Conservation (phyloP, 1,140 invertebrate species). For the Pseudomyrmex sp. region DNA sequence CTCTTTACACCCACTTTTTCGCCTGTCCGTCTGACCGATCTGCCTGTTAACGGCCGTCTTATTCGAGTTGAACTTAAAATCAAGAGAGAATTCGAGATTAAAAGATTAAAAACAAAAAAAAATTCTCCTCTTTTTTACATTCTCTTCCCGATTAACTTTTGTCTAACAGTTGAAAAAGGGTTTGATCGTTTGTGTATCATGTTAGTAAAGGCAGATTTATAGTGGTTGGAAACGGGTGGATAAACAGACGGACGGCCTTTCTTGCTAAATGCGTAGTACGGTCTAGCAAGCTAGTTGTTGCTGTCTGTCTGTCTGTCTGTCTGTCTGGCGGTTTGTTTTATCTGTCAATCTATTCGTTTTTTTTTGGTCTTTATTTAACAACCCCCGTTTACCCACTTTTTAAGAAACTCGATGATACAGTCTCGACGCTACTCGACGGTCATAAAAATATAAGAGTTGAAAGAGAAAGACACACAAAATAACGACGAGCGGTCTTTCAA, state of each 20-base stretch:
- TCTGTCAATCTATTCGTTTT: slow-evolving; percentile 61
- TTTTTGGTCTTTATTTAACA: slow-evolving; percentile 45
- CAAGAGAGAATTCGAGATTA: neutral
- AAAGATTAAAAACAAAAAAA: no score
- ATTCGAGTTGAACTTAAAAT: slow-evolving; percentile 15
- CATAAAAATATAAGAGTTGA: neutral
- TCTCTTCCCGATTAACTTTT: neutral
- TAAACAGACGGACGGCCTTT: slow-evolving; percentile 74
- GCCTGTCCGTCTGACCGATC: slow-evolving; percentile 76
- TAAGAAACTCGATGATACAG: slow-evolving; percentile 63
- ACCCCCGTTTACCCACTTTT: slow-evolving; percentile 59
- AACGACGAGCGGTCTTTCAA: no score
- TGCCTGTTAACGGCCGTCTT: slow-evolving; percentile 71
- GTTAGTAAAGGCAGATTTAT: slow-evolving; percentile 26
- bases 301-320: slow-evolving; percentile 80
- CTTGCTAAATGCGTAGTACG: slow-evolving; percentile 75
- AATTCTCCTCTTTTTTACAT: slow-evolving; percentile 6
- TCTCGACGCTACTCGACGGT: slow-evolving; percentile 36
- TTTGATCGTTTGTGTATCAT: neutral
- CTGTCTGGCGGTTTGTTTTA: slow-evolving; percentile 71
- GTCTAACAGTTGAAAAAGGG: neutral
- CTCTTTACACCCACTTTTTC: slow-evolving; percentile 57
- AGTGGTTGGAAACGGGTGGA: slow-evolving; percentile 75
- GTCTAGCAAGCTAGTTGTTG: slow-evolving; percentile 82
- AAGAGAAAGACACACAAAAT: no score